These are phyloP conservation scores for Sternarchorhynchus goeldii DNA, from an alignment of 2,797 vertebrate species.

Conservation along the genomic window DNA sequence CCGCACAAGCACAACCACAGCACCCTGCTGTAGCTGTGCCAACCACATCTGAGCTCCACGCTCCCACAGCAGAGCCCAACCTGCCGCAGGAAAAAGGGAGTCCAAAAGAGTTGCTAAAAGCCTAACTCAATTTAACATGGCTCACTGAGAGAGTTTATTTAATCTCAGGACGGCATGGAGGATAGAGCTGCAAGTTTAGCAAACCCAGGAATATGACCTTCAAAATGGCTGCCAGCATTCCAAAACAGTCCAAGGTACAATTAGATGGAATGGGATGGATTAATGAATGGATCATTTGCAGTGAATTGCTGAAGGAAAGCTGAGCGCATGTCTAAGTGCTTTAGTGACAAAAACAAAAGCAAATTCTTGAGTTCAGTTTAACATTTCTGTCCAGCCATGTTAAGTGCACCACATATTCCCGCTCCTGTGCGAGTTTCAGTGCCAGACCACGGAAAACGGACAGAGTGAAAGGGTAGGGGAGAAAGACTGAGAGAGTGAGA, in stretches of 20 bases:
- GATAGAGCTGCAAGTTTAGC: constrained; percentile 24
- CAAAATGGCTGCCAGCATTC: constrained; percentile 43
- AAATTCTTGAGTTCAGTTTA: constrained; percentile 50
- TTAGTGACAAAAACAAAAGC: constrained; percentile 52
- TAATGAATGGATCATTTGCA: constrained; percentile 53
- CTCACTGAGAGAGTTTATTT: constrained; percentile 55
- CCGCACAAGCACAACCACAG: constrained; percentile 41
- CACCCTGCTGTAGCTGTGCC: constrained; percentile 48
- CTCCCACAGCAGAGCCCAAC: constrained; percentile 46
- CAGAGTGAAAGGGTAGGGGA: constrained; percentile 7
- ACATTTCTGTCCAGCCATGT: constrained; percentile 52
- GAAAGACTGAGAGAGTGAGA: constrained; percentile 12
- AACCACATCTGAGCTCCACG: constrained; percentile 59
- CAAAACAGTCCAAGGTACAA: constrained; percentile 30
- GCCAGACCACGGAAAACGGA: constrained; percentile 54
- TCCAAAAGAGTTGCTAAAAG: constrained; percentile 54
- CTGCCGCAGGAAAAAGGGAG: constrained; percentile 31
- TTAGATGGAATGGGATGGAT: constrained; percentile 48
- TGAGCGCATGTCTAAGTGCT: constrained; percentile 30
- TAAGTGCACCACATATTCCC: constrained; percentile 51
- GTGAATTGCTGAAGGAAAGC: constrained; percentile 43
- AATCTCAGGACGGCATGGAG: constrained; percentile 36
- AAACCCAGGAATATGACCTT: constrained; percentile 32
- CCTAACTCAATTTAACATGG: constrained; percentile 56
- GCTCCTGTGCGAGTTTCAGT: constrained; percentile 37